Evolutionary conservation across 2,113 vertebrate genomes (phyloP).

Genomic region (Petroica traversi): DNA sequence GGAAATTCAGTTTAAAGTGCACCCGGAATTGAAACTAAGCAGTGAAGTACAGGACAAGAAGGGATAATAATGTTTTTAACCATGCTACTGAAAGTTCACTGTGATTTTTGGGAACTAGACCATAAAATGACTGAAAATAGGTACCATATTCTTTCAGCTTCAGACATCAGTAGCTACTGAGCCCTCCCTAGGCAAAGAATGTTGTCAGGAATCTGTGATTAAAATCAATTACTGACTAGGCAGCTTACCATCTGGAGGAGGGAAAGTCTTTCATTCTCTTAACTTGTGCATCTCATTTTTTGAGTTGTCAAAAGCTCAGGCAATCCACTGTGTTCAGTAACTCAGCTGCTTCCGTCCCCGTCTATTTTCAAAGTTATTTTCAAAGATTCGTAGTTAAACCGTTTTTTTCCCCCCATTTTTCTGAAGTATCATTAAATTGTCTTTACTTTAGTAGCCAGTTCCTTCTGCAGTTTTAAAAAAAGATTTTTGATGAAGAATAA

Average conservation of each 20-base stretch:
- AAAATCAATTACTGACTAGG: not conserved
- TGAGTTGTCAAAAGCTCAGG: not conserved
- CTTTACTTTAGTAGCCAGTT: not conserved
- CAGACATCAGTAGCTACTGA: not conserved
- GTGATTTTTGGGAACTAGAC: not conserved
- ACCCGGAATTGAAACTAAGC: not conserved
- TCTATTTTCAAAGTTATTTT: not conserved
- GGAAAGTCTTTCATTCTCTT: not conserved
- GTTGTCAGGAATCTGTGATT: not conserved
- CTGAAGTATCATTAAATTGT: not conserved
- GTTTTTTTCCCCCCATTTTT: not conserved
- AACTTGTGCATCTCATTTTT: not conserved
- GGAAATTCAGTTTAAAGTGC: conserved; percentile 15
- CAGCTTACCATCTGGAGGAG: not conserved
- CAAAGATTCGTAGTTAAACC: not conserved
- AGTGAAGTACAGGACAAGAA: not conserved
- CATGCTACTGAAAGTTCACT: not conserved
- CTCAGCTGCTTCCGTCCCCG: not conserved
- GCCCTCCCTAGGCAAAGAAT: not conserved
- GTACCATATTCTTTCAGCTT: not conserved
- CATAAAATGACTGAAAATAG: not conserved
- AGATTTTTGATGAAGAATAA: not conserved
- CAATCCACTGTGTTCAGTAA: not conserved
- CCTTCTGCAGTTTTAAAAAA: not conserved
- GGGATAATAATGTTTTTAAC: not conserved